Evolutionary conservation across 2,113 vertebrate genomes (phyloP).

Genomic region (Donacobius atricapilla): DNA sequence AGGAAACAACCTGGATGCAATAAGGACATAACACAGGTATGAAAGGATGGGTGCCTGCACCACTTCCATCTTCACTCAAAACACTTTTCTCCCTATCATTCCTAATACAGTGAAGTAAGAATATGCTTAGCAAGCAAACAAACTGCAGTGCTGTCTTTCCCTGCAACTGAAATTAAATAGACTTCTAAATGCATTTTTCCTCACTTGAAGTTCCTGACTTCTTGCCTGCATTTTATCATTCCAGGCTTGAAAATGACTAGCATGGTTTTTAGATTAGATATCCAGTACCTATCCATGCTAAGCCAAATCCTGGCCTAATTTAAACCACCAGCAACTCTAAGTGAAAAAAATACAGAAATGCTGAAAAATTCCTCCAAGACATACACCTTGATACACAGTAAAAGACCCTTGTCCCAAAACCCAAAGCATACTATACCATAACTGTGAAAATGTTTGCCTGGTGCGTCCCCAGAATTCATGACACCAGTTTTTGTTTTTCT

Average conservation of each 20-base stretch:
- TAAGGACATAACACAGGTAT: neutral
- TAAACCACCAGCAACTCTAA: neutral
- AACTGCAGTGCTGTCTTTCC: neutral
- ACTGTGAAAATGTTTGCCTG: neutral
- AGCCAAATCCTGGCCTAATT: neutral
- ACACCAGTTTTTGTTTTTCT: neutral
- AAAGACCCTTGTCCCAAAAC: neutral
- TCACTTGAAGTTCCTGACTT: neutral
- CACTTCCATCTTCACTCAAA: neutral
- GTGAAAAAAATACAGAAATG: neutral
- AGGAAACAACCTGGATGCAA: neutral
- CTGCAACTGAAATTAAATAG: neutral
- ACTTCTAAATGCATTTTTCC: neutral
- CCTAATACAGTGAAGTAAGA: neutral
- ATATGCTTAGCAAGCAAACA: neutral
- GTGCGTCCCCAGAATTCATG: neutral
- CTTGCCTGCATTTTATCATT: neutral
- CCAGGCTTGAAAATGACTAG: neutral
- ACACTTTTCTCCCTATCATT: neutral
- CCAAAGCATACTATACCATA: neutral
- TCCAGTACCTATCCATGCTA: neutral
- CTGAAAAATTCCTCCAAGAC: slow-evolving; percentile 3
- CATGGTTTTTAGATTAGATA: neutral
- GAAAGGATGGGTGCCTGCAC: neutral
- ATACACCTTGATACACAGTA: neutral